phyloP scores from a whole-genome alignment of 2,113 vertebrate species.

The Amphiprion ocellaris region DNA sequence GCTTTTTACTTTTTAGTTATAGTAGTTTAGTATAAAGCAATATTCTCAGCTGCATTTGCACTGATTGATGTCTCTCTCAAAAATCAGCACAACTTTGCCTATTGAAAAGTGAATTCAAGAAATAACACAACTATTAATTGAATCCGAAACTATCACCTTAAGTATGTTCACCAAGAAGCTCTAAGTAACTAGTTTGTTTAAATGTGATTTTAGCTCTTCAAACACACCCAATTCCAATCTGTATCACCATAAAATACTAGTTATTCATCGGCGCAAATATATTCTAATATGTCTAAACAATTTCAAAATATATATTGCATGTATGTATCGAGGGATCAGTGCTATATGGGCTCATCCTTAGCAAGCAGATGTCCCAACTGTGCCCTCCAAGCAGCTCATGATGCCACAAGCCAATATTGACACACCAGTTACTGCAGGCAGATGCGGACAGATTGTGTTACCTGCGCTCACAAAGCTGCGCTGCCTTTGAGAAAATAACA shows the following conservation, averaged over 20 bases:
- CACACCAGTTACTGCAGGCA: slow-evolving; percentile 63
- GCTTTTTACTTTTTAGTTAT: neutral
- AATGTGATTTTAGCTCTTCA: neutral
- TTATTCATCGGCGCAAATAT: slow-evolving; percentile 5
- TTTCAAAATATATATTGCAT: neutral
- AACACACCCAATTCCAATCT: neutral
- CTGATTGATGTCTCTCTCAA: neutral
- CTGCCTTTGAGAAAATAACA: slow-evolving; percentile 33
- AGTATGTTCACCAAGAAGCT: no score
- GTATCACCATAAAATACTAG: neutral
- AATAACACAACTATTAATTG: neutral
- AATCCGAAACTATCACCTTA: neutral
- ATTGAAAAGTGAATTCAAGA: neutral
- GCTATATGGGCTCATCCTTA: slow-evolving; percentile 12
- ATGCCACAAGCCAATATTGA: slow-evolving; percentile 74
- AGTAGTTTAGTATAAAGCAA: neutral
- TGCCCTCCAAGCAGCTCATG: slow-evolving; percentile 43
- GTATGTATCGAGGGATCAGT: slow-evolving; percentile 13
- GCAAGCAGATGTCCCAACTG: slow-evolving; percentile 57
- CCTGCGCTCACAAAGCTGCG: slow-evolving; percentile 37
- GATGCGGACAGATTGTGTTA: slow-evolving; percentile 60
- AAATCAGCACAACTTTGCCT: no score
- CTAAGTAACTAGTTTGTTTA: neutral
- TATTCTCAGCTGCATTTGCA: neutral
- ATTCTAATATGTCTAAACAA: neutral